Base-by-base conservation (phyloP, 2,113 vertebrate species). In the Phalacrocorax aristotelis region DNA sequence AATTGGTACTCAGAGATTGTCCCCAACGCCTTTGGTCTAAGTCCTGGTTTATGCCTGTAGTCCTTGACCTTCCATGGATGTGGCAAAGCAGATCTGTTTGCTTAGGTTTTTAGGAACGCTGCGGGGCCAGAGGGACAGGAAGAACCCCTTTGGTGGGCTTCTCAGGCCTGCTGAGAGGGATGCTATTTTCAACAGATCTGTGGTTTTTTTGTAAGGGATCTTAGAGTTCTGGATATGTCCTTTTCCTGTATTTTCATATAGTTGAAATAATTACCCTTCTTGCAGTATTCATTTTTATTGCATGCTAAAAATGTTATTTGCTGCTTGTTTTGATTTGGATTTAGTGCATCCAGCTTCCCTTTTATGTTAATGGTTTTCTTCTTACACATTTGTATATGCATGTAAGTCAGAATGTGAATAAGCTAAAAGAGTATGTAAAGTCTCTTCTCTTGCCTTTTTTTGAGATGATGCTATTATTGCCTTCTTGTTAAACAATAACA, bases 271-370 rank as follows among this genome's bases (percentile, higher is more conserved):
- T 90, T 75, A 60, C 68, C 42, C 9, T 71, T 77, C 36, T 92
- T 83, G 57, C 54, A 30, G 17, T 71, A 52, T 86, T 95, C 5
- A n/a, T 86, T 90, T 94, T 83, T 90, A 92, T 82, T 97, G 95
- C 97, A 96, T 93, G 95, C 74, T 92, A 84, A 86, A 95, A 95
- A 85, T 90, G 78, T 94, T 87, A 78, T 58, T 96, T 95, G 64
- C 86, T 84, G 76, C 92, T 92, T 93, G 61, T 96, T 93, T 94
- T 97, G 32, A 78, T 91, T 93, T 90, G 51, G 9, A 61, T 94
- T 72, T 64, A 87, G 38, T 88, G 66, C 86, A 76, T 89, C 61
- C 54, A 82, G 65, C 87, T 90, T 96, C 44, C 21, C 81, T 81
- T 87, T 95, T 69, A 76, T 77, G 91, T 62, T 66, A 87, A 74